Conservation (phyloP, 2,113 vertebrate species). For the Megaleporinus macrocephalus region DNA sequence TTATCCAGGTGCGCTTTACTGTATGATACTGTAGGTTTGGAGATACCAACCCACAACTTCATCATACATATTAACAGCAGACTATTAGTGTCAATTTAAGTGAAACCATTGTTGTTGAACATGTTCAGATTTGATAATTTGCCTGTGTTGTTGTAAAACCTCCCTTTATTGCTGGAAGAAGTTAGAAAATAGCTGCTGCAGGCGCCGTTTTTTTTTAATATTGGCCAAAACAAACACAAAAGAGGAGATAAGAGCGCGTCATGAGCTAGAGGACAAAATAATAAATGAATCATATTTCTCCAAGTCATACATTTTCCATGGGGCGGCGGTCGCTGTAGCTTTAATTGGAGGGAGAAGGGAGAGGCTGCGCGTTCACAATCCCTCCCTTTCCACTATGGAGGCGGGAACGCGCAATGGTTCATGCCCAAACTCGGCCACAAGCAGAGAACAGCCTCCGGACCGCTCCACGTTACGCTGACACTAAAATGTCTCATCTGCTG, state of each 20-base stretch:
- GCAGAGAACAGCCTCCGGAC: constrained; percentile 68
- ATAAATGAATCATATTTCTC: constrained; percentile 69
- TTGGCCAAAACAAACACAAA: neutral
- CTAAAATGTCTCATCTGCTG: constrained; percentile 74
- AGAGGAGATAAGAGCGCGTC: constrained; percentile 32
- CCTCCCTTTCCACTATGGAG: constrained; percentile 58
- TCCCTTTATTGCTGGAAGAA: neutral
- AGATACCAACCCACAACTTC: too few relatives aligned
- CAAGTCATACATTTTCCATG: constrained; percentile 69
- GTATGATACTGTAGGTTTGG: neutral
- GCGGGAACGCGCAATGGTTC: constrained; percentile 73
- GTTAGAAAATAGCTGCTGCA: neutral
- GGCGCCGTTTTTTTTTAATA: neutral
- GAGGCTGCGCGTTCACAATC: constrained; percentile 78
- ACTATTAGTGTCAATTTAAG: too few relatives aligned
- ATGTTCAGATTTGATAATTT: too few relatives aligned
- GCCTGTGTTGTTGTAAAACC: neutral
- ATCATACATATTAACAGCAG: too few relatives aligned
- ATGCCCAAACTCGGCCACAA: constrained; percentile 55
- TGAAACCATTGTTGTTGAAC: too few relatives aligned
- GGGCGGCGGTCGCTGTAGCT: constrained; percentile 67
- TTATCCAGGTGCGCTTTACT: too few relatives aligned
- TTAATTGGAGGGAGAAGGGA: constrained; percentile 77
- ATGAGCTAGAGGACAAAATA: constrained; percentile 41
- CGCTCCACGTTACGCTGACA: constrained; percentile 66